These are phyloP conservation scores for Eueremaeus valkanovi DNA, from an alignment of 2,888 invertebrate genomes.

Conservation along the genomic window DNA sequence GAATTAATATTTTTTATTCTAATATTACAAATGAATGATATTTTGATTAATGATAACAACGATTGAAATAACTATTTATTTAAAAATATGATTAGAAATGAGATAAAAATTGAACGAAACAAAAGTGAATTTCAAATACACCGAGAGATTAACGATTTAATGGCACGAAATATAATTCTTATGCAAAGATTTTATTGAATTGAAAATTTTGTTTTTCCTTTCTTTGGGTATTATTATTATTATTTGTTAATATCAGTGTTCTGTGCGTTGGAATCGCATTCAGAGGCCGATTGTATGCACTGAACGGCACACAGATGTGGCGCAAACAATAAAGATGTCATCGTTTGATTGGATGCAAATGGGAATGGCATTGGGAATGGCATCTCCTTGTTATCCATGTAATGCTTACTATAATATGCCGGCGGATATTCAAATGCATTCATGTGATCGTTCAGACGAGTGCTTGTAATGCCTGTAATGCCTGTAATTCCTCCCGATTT, in stretches of 20 bases:
- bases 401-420: not conserved
- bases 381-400: not conserved
- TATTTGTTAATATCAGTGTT: constrained; percentile 14
- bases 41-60: no score
- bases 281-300: not conserved
- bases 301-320: not conserved
- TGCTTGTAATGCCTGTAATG: not conserved
- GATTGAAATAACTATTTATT: no score
- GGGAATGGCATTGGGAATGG: not conserved
- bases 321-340: constrained; percentile 20
- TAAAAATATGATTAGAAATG: no score
- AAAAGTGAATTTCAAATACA: not conserved
- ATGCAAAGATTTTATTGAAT: not conserved
- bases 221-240: not conserved
- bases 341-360: constrained; percentile 25
- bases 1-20: no score
- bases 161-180: not conserved
- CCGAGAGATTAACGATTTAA: not conserved
- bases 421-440: constrained; percentile 27
- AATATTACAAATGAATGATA: no score
- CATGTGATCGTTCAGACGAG: not conserved
- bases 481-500: constrained; percentile 15
- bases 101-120: no score
- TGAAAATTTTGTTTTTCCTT: not conserved
- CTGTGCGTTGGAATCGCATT: not conserved